Evolutionary conservation across 2,888 invertebrate species (phyloP).

Genomic region (Hemithea aestivaria): DNA sequence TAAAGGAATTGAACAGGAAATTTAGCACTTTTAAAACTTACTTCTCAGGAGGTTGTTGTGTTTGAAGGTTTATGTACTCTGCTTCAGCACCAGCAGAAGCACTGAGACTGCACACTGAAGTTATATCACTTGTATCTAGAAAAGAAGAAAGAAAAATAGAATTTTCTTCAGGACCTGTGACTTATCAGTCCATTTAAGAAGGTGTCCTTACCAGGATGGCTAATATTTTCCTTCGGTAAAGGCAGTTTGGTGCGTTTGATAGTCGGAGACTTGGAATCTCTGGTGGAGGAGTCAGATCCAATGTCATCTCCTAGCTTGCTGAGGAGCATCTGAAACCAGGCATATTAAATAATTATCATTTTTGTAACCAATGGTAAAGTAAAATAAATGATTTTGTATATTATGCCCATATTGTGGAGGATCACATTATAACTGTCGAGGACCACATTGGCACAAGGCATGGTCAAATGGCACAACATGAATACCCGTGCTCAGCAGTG

Average conservation of each 20-base stretch:
- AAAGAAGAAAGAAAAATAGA: neutral
- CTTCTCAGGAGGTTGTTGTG: conserved; percentile 48
- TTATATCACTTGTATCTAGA: conserved; percentile 84
- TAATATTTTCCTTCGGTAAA: conserved; percentile 79
- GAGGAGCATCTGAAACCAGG: conserved; percentile 79
- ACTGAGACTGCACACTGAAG: conserved; percentile 85
- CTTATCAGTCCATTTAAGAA: too few species aligned
- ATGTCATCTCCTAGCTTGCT: conserved; percentile 83
- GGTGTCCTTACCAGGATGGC: conserved; percentile 66
- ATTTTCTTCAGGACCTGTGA: too few species aligned
- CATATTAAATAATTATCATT: too few species aligned
- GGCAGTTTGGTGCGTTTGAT: conserved; percentile 56
- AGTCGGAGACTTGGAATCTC: conserved; percentile 61
- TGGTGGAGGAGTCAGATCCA: conserved; percentile 59
- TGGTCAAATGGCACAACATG: too few species aligned
- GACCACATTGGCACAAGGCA: too few species aligned
- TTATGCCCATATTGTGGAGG: too few species aligned
- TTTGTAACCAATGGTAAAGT: too few species aligned
- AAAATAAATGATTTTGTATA: too few species aligned
- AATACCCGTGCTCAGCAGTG: too few species aligned
- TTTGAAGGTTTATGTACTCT: conserved; percentile 60
- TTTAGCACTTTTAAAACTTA: too few species aligned
- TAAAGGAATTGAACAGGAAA: too few species aligned
- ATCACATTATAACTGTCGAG: too few species aligned
- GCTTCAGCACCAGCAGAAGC: conserved; percentile 81